Evolutionary conservation across 2,888 invertebrate genomes (phyloP).

Genomic region (Epinotia nisella): DNA sequence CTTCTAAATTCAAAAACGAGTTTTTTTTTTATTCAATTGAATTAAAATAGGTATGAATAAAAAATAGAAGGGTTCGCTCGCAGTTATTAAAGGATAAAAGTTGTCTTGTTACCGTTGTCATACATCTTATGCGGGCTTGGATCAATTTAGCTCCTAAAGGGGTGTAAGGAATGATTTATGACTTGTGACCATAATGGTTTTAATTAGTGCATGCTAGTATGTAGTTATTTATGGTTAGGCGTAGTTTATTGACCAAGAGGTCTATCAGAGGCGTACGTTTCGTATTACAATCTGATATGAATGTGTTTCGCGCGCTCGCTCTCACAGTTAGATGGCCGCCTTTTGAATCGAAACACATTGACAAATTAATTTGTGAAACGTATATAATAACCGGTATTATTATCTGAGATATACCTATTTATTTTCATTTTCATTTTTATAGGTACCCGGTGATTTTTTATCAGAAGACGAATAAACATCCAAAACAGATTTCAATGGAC

Average conservation of each 20-base stretch:
- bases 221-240: slow-evolving; percentile 29
- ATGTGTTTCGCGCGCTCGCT: background rate
- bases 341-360: too few relatives aligned
- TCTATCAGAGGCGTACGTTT: background rate
- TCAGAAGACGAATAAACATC: too few relatives aligned
- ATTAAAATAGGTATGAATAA: slow-evolving; percentile 35
- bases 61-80: slow-evolving; percentile 30
- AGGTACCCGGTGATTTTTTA: too few relatives aligned
- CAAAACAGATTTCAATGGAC: too few relatives aligned
- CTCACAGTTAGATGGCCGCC: too few relatives aligned
- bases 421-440: background rate
- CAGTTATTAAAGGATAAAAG: slow-evolving; percentile 46
- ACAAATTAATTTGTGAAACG: too few relatives aligned
- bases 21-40: slow-evolving; percentile 4
- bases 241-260: slow-evolving; percentile 15
- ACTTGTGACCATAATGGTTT: slow-evolving; percentile 69
- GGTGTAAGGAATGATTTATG: slow-evolving; percentile 79
- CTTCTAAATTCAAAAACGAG: slow-evolving; percentile 13
- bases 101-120: slow-evolving; percentile 63
- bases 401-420: background rate
- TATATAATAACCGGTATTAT: too few relatives aligned
- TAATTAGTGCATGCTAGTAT: slow-evolving; percentile 67
- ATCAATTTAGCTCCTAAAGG: slow-evolving; percentile 76
- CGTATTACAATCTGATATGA: background rate
- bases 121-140: slow-evolving; percentile 69